These are phyloP conservation scores for Cotesia glomerata DNA, from an alignment of 1,140 invertebrate genomes.

Conservation along the genomic window DNA sequence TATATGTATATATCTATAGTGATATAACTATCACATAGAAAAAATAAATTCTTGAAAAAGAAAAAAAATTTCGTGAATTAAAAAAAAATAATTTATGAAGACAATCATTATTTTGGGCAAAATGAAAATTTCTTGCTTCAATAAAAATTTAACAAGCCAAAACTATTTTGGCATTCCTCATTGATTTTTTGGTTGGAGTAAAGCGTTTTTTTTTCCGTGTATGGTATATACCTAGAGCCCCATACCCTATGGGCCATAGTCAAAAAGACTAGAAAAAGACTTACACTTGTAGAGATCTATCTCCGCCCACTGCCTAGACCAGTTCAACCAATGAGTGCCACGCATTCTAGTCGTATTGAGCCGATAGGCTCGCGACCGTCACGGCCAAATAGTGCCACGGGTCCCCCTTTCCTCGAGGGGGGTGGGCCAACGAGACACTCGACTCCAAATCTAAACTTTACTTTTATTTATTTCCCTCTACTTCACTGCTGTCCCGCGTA, in stretches of 20 bases:
- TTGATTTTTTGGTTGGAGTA: no score
- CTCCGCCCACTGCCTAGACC: conserved; percentile 57
- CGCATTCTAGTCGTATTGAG: conserved; percentile 46
- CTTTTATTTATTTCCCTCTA: neutral
- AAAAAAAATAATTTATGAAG: no score
- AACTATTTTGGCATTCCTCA: no score
- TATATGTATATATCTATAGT: no score
- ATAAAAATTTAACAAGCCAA: no score
- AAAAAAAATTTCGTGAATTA: no score
- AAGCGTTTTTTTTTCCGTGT: no score
- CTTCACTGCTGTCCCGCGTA: neutral
- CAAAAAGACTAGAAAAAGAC: conserved; percentile 7
- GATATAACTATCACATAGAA: no score
- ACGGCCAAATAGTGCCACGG: conserved; percentile 5
- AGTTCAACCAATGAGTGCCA: conserved; percentile 56
- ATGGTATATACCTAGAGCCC: no score
- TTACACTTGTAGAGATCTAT: conserved; percentile 49
- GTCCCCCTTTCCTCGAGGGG: conserved; percentile 13
- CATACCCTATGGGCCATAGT: neutral
- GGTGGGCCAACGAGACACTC: neutral
- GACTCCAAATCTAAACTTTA: neutral
- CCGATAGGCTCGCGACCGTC: conserved; percentile 43
- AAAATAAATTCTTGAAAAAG: no score
- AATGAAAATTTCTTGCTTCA: no score
- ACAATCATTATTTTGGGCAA: no score